These are phyloP conservation scores for Glaucidium brasilianum DNA, from an alignment of 2,113 vertebrate genomes.

Conservation along the genomic window DNA sequence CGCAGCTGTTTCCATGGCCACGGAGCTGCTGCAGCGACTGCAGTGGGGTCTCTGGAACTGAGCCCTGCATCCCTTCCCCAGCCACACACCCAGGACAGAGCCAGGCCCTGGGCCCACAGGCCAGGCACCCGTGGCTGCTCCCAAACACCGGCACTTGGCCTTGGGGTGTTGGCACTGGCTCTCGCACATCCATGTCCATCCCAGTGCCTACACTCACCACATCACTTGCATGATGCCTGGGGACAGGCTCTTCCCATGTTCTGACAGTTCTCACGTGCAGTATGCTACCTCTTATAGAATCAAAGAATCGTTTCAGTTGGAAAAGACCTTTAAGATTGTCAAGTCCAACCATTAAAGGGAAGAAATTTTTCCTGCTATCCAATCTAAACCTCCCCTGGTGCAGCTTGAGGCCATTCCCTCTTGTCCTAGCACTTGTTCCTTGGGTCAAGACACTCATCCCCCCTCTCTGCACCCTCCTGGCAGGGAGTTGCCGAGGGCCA, in stretches of 20 bases:
- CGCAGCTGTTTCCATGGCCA: constrained; percentile 18
- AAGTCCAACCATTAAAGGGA: too few species aligned
- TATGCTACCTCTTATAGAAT: not conserved
- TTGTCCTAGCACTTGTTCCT: too few species aligned
- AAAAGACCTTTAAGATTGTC: too few species aligned
- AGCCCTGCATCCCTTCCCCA: fast-evolving
- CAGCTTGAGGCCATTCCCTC: too few species aligned
- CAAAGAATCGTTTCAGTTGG: too few species aligned
- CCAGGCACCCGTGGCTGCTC: not conserved
- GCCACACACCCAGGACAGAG: fast-evolving
- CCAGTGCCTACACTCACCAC: fast-evolving
- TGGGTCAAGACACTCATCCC: too few species aligned
- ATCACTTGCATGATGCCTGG: fast-evolving
- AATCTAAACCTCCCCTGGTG: too few species aligned
- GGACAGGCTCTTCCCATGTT: not conserved
- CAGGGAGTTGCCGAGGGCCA: too few species aligned
- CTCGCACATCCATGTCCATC: fast-evolving
- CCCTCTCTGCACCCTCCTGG: too few species aligned
- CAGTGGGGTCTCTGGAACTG: not conserved
- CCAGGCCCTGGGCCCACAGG: fast-evolving
- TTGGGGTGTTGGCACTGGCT: not conserved
- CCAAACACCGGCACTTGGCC: fast-evolving
- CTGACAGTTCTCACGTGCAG: not conserved
- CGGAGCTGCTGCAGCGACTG: not conserved
- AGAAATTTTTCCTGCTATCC: too few species aligned